These are phyloP conservation scores for Petroica traversi DNA, from an alignment of 2,113 vertebrate genomes.

Conservation along the genomic window DNA sequence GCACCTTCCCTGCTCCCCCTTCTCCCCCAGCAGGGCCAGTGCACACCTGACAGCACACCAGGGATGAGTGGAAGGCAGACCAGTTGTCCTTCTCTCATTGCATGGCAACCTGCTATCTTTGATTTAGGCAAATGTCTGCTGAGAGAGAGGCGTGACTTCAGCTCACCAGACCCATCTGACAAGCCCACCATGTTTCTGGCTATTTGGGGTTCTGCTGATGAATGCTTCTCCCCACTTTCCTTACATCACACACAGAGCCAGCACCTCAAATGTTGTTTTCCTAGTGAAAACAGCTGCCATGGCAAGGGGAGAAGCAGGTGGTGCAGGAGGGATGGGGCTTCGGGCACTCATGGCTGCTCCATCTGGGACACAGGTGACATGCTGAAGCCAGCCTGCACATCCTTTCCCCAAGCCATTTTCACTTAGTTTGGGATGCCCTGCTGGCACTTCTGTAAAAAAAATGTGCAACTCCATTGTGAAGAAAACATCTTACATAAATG, in stretches of 20 bases:
- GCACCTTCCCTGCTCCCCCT: neutral
- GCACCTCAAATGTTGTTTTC: neutral
- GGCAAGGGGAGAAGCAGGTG: neutral
- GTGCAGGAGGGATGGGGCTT: neutral
- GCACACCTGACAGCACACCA: neutral
- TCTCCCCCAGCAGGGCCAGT: neutral
- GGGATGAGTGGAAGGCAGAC: neutral
- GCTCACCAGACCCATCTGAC: neutral
- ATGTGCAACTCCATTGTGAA: neutral
- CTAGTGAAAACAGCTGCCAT: neutral
- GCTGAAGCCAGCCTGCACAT: neutral
- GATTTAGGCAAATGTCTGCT: constrained; percentile 3
- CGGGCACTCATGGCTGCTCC: accelerated
- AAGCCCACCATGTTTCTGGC: neutral
- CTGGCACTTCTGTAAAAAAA: neutral
- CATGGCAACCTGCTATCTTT: neutral
- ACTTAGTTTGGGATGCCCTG: neutral
- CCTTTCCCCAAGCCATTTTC: neutral
- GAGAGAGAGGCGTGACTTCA: neutral
- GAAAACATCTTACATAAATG: neutral
- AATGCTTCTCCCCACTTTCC: neutral
- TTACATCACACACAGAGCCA: neutral
- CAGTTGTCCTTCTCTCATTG: neutral
- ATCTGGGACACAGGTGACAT: accelerated
- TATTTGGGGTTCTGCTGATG: neutral